These are phyloP conservation scores for Sapayoa aenigma DNA, from an alignment of 2,113 vertebrate genomes.

Conservation along the genomic window DNA sequence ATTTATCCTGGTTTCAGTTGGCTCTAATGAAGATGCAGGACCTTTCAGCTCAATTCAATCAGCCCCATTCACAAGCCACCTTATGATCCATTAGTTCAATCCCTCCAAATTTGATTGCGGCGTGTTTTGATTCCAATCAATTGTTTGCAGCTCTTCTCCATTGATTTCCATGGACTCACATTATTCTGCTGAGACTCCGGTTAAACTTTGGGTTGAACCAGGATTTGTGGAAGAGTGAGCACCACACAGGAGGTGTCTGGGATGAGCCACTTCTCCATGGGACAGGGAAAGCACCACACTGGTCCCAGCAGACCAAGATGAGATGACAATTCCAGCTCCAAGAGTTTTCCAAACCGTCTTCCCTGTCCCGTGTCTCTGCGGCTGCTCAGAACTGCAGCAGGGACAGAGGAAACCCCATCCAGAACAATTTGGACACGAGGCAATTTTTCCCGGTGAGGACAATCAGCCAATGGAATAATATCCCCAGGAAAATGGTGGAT, in stretches of 20 bases:
- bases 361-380: not conserved
- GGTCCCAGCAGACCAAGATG: not conserved
- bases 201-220: not conserved
- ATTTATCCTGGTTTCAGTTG: slow-evolving; percentile 49
- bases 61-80: slow-evolving; percentile 63
- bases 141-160: slow-evolving; percentile 67
- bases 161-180: slow-evolving; percentile 54
- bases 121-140: slow-evolving; percentile 68
- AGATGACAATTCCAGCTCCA: not conserved
- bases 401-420: not conserved
- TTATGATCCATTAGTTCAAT: slow-evolving; percentile 66
- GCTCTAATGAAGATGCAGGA: slow-evolving; percentile 66
- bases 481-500: not conserved
- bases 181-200: slow-evolving; percentile 25
- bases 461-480: not conserved
- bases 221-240: not conserved
- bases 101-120: slow-evolving; percentile 65
- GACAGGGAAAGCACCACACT: not conserved
- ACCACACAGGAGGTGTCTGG: not conserved
- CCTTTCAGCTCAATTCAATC: slow-evolving; percentile 63
- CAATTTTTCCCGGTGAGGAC: not conserved
- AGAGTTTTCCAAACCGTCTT: not conserved
- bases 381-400: not conserved
- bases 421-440: fast-evolving
- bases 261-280: not conserved